A percentile compares a stretch with the other conserved stretches of the same genome.
phyloP scores from a whole-genome alignment of 2,888 invertebrate genomes.

The Fragum sueziense region DNA sequence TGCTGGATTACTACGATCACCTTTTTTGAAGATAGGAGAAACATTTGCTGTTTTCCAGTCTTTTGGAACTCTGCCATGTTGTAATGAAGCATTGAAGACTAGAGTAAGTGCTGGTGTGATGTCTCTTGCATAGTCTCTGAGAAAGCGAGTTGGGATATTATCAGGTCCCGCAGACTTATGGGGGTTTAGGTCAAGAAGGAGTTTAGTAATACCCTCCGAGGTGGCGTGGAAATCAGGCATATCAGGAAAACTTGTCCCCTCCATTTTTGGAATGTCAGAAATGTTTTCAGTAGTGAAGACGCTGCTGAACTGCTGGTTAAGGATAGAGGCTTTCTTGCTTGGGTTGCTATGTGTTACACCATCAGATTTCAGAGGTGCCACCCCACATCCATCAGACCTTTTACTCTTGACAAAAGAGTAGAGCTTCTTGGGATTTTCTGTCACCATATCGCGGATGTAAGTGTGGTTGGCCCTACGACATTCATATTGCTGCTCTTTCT shows the following conservation, averaged over 20 bases:
- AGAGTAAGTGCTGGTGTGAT: too few relatives aligned
- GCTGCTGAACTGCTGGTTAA: constrained; percentile 24
- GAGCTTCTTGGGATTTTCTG: constrained; percentile 8
- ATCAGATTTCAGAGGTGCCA: constrained; percentile 3
- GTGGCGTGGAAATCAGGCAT: too few relatives aligned
- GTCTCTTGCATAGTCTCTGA: too few relatives aligned
- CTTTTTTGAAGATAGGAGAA: too few relatives aligned
- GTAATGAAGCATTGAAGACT: too few relatives aligned
- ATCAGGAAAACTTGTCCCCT: constrained; percentile 35
- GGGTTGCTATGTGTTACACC: constrained; percentile 25
- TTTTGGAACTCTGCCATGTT: too few relatives aligned
- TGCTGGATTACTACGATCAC: too few relatives aligned
- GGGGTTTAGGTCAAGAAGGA: too few relatives aligned
- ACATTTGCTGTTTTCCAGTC: too few relatives aligned
- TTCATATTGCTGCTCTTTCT: constrained; percentile 16
- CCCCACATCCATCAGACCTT: constrained; percentile 6
- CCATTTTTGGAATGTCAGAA: constrained; percentile 1
- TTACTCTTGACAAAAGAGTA: constrained; percentile 16
- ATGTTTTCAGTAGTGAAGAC: constrained; percentile 17
- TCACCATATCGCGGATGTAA: constrained; percentile 7
- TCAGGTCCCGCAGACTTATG: too few relatives aligned
- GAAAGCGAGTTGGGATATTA: too few relatives aligned
- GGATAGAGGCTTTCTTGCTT: background rate
- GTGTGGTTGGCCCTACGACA: constrained; percentile 13
- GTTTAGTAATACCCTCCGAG: too few relatives aligned